A percentile compares a stretch with the other conserved stretches of the same genome.
Conservation (phyloP, 1,140 invertebrate species). For the Calephelis virginiensis region DNA sequence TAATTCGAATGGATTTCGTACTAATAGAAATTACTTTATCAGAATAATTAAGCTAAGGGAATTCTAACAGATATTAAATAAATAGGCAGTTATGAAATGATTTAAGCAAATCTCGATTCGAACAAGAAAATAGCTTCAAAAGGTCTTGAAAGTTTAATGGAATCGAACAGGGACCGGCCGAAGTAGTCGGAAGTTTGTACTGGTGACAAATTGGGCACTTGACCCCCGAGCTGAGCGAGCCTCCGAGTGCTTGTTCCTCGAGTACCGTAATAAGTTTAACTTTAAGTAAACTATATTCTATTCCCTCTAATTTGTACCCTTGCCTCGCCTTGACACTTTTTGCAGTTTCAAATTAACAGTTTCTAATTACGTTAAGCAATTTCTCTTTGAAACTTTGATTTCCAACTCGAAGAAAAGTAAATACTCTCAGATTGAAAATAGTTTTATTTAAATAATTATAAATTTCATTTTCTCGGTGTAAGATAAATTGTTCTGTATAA, state of each 20-base stretch:
- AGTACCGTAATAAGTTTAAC: conserved; percentile 78
- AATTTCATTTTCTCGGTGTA: conserved; percentile 21
- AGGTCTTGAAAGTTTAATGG: conserved; percentile 78
- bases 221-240: conserved; percentile 66
- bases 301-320: conserved; percentile 74
- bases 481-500: conserved; percentile 25
- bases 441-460: conserved; percentile 22
- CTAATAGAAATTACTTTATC: not conserved
- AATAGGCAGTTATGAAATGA: conserved; percentile 49
- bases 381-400: conserved; percentile 19
- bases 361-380: conserved; percentile 44
- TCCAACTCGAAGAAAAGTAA: conserved; percentile 18
- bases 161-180: conserved; percentile 70
- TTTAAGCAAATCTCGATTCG: conserved; percentile 72
- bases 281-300: conserved; percentile 78
- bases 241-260: conserved; percentile 69
- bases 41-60: not conserved
- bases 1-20: too few relatives aligned
- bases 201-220: conserved; percentile 78
- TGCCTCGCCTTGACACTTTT: conserved; percentile 56
- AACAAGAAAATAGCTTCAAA: conserved; percentile 75
- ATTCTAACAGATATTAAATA: conserved; percentile 20
- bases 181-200: conserved; percentile 71
- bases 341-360: conserved; percentile 63
- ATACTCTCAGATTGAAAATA: conserved; percentile 14